phyloP scores from a whole-genome alignment of 2,888 invertebrate genomes.

The Anorthoa munda region DNA sequence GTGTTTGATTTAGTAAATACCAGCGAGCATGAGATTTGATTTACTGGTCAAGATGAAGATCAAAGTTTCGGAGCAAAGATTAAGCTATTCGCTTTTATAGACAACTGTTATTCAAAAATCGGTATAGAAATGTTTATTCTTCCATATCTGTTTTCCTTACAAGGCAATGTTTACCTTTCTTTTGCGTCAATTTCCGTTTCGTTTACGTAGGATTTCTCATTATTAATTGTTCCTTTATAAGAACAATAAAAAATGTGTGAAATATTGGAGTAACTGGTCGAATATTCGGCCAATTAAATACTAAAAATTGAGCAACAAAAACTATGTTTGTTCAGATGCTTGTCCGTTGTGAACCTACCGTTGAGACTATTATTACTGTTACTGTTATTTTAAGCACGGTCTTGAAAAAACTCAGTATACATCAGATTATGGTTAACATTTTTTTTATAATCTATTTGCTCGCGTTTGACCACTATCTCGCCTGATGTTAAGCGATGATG shows the following conservation, averaged over 20 bases:
- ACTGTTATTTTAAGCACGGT: background rate
- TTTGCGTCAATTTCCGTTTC: background rate
- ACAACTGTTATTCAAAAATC: background rate
- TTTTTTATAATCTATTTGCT: too few relatives aligned
- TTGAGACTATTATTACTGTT: background rate
- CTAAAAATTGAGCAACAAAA: constrained; percentile 5
- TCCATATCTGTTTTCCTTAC: background rate
- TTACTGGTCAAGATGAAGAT: background rate
- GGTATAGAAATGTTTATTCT: background rate
- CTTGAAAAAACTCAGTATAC: background rate
- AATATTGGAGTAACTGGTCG: background rate
- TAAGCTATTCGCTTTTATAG: background rate
- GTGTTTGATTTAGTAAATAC: background rate
- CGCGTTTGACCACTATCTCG: too few relatives aligned
- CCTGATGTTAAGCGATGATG: too few relatives aligned
- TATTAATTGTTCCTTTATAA: background rate
- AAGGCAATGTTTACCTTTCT: background rate
- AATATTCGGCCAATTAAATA: constrained; percentile 24
- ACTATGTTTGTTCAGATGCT: constrained; percentile 22
- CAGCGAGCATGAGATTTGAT: background rate
- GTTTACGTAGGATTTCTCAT: background rate
- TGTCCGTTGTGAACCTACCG: background rate
- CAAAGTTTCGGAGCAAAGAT: background rate
- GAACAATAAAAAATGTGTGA: background rate
- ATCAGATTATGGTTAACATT: background rate